Evolutionary conservation across 1,140 invertebrate genomes (phyloP).

Genomic region (Heliconius himera): DNA sequence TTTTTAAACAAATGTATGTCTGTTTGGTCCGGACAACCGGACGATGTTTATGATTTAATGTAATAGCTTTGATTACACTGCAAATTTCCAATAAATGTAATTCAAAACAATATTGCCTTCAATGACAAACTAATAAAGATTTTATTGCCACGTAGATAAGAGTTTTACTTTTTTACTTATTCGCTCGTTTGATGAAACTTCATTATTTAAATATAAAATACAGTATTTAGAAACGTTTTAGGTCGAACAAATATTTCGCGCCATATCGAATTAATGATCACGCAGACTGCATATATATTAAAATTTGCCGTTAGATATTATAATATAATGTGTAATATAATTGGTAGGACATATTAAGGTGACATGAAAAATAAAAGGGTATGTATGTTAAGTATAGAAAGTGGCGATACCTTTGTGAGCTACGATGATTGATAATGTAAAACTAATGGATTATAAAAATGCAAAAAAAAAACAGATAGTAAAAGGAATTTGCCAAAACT

Average conservation of each 20-base stretch:
- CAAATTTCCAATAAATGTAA: constrained; percentile 6
- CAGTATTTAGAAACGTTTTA: too few species aligned
- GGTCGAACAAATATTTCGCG: background rate
- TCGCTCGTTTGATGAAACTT: too few species aligned
- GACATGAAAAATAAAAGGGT: constrained; percentile 20
- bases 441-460: background rate
- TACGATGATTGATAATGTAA: background rate
- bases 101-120: constrained; percentile 27
- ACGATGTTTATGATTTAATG: background rate
- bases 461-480: background rate
- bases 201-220: background rate
- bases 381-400: constrained; percentile 13
- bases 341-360: background rate
- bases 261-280: constrained; percentile 13
- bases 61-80: background rate
- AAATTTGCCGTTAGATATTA: background rate
- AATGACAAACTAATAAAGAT: constrained; percentile 46
- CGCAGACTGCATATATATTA: background rate
- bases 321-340: background rate
- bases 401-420: background rate
- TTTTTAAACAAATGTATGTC: background rate
- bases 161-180: too few species aligned
- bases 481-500: constrained; percentile 15
- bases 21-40: too few species aligned
- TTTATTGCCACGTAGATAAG: constrained; percentile 17